These are phyloP conservation scores for Heterohyrax brucei DNA, from an alignment of 2,797 vertebrate genomes.

Conservation along the genomic window DNA sequence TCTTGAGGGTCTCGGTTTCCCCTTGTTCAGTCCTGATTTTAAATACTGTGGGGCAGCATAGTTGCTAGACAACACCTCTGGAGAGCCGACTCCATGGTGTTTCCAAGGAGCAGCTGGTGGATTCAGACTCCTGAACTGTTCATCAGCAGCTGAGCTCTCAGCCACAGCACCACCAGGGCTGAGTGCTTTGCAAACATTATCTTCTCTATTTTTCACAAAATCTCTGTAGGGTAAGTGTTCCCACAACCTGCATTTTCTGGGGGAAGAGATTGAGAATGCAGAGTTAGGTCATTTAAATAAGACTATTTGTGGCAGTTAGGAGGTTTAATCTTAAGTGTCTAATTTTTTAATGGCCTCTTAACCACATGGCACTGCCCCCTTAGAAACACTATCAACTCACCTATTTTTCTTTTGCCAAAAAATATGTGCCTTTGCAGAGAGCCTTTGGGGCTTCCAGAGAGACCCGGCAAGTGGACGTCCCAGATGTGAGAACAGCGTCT, in stretches of 20 bases:
- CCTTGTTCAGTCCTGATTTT: not conserved
- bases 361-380: not conserved
- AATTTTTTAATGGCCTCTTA: not conserved
- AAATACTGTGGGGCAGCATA: not conserved
- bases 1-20: not conserved
- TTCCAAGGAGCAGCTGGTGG: too few species aligned
- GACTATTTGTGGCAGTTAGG: not conserved
- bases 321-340: not conserved
- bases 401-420: not conserved
- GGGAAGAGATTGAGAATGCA: not conserved
- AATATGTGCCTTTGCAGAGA: not conserved
- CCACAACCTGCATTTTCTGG: not conserved
- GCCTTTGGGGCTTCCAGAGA: not conserved
- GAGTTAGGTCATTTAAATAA: not conserved
- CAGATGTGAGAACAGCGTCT: not conserved
- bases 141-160: not conserved
- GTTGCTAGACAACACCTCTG: not conserved
- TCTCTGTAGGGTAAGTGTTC: not conserved
- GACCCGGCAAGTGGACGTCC: not conserved
- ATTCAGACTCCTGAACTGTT: too few species aligned
- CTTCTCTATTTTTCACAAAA: not conserved
- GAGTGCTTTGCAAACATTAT: constrained; percentile 33
- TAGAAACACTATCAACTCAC: not conserved
- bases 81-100: not conserved
- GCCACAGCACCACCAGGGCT: not conserved